Evolutionary conservation across 2,797 vertebrate genomes (phyloP), one percentile per base, ranked within the genome.

Genomic region (Dipus sagitta): DNA sequence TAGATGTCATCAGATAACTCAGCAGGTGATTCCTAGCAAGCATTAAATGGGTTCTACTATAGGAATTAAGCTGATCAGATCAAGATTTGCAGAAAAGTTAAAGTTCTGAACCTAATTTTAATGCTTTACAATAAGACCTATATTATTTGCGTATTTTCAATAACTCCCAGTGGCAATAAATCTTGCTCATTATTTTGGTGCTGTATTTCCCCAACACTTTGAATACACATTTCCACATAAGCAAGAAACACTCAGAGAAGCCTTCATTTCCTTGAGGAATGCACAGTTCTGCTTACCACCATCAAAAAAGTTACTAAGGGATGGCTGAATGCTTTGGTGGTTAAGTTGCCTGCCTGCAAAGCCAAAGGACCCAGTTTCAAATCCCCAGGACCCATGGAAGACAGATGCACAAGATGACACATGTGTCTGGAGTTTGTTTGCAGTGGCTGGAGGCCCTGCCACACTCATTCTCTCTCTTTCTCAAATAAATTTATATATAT

Each of bases 11-110:
- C 60, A 90, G 28, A 79, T 92, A 94, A 91, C 81, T 92, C 75
- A 82, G 21, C 80, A 86, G 6, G n/a, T 72, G 88, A 87, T 84
- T 64, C 32, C 24, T 93, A 28, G 4, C 75, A 92, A 79, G 62
- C 54, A 89, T 68, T 91, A 62, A 96, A 87, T 64, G 65, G 23
- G 52, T 60, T 79, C 17, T 67, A 87, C 17, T 67, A 8, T 10
- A 58, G 52, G 52, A 89, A 93, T 32, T 92, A 91, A 96, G 34
- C 42, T 87, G 68, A 62, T 94, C 94, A 93, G 90, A 78, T 92
- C 65, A 84, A 92, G 67, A 79, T 90, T 76, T 90, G 1, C 24
- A 82, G 54, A 87, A 85, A 83, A 91, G 30, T 89, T 91, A 14
- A 14, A 94, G 77, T 79, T 95, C 71, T 92, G 81, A 87, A 60